These are phyloP conservation scores for Lordiphosa andalusiaca DNA, from an alignment of 2,888 invertebrate genomes.

Conservation along the genomic window DNA sequence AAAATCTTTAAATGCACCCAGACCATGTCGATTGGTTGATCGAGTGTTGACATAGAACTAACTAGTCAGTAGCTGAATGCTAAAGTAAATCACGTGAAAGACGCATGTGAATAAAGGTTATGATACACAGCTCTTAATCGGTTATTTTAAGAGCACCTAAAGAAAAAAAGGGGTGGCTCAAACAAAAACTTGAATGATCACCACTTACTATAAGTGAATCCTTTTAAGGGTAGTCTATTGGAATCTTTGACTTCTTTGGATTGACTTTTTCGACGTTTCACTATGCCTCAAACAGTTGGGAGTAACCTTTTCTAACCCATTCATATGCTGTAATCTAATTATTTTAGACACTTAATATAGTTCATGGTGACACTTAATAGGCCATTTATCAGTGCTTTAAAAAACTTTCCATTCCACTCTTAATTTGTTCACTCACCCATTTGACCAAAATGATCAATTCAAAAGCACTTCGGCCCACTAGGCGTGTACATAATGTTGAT, in stretches of 20 bases:
- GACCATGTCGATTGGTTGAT: not conserved
- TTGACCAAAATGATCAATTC: slow-evolving; percentile 35
- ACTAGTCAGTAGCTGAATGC: slow-evolving; percentile 2
- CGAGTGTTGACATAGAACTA: slow-evolving; percentile 23
- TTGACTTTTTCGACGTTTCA: too few relatives aligned
- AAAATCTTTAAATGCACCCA: slow-evolving; percentile 4
- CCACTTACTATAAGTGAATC: too few relatives aligned
- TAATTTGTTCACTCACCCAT: slow-evolving; percentile 51
- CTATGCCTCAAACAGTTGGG: too few relatives aligned
- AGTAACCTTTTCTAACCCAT: too few relatives aligned
- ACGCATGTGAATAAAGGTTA: slow-evolving; percentile 6
- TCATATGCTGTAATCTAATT: not conserved
- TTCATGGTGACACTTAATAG: slow-evolving; percentile 26
- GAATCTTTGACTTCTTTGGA: not conserved
- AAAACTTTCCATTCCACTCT: not conserved
- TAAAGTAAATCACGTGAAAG: slow-evolving; percentile 14
- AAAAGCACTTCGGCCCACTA: not conserved
- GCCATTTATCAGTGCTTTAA: slow-evolving; percentile 26
- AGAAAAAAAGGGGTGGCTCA: too few relatives aligned
- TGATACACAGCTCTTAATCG: not conserved
- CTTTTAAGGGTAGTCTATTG: not conserved
- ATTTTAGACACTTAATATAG: slow-evolving; percentile 35
- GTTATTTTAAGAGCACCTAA: too few relatives aligned
- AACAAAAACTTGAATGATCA: too few relatives aligned
- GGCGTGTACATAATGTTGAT: slow-evolving; percentile 19